Percentiles rank a stretch among this genome's conserved stretches.
These are phyloP conservation scores for Melanotaenia maccullochi DNA, from an alignment of 2,797 vertebrate genomes.

Conservation along the genomic window DNA sequence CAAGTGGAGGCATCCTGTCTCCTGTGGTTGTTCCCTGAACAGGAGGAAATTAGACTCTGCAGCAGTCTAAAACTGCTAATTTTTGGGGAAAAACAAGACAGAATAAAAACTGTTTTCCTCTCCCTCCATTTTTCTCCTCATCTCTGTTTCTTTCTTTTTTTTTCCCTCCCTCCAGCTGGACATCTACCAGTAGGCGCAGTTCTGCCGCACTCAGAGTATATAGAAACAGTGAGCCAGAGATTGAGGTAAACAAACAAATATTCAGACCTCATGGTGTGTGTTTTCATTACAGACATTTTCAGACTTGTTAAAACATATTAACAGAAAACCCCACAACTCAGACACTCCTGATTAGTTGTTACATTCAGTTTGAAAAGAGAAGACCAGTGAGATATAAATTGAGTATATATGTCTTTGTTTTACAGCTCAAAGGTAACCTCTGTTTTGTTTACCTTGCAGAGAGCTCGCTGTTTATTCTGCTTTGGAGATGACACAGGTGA, in stretches of 20 bases:
- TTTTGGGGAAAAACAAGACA: conserved; percentile 25
- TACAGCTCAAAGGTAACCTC: conserved; percentile 18
- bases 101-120: conserved; percentile 40
- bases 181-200: conserved; percentile 93
- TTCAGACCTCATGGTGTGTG: conserved; percentile 16
- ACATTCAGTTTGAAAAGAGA: conserved; percentile 20
- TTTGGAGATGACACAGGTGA: conserved; percentile 88
- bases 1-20: conserved; percentile 70
- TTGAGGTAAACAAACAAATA: conserved; percentile 83
- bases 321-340: neutral
- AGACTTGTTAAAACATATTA: conserved; percentile 12
- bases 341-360: neutral
- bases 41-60: conserved; percentile 39
- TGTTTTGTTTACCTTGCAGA: conserved; percentile 79
- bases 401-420: neutral
- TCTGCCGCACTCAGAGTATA: conserved; percentile 90
- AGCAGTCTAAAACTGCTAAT: conserved; percentile 58
- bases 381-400: neutral
- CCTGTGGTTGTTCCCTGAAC: conserved; percentile 54
- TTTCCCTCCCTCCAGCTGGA: conserved; percentile 83
- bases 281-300: conserved; percentile 29
- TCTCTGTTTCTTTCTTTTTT: conserved; percentile 14
- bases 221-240: conserved; percentile 87
- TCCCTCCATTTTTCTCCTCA: conserved; percentile 28
- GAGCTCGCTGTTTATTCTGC: conserved; percentile 97